Conservation (phyloP, 2,888 invertebrate species). For the Calliphora vomitoria region DNA sequence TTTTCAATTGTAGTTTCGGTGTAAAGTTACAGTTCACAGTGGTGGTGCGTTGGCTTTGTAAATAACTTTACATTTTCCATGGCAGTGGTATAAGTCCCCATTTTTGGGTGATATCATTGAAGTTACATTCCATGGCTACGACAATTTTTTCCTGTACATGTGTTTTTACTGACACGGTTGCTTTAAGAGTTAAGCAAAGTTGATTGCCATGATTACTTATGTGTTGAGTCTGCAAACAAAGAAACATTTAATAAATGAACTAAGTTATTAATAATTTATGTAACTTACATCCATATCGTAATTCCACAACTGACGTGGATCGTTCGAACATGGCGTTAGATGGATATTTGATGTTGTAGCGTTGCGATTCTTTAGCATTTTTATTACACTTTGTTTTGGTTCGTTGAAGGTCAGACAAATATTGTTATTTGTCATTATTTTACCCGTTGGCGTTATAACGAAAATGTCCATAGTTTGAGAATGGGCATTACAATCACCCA, state of each 20-base stretch:
- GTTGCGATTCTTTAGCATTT: conserved; percentile 79
- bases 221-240: conserved; percentile 81
- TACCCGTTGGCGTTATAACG: conserved; percentile 88
- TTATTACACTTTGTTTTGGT: conserved; percentile 77
- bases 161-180: conserved; percentile 76
- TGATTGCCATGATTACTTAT: conserved; percentile 81
- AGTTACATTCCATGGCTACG: conserved; percentile 79
- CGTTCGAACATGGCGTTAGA: conserved; percentile 80
- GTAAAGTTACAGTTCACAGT: conserved; percentile 10
- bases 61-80: conserved; percentile 79
- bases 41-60: conserved; percentile 1
- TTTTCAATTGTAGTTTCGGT: conserved; percentile 35
- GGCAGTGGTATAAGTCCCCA: conserved; percentile 83
- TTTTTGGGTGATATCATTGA: conserved; percentile 81
- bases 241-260: conserved; percentile 8
- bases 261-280: background rate
- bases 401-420: conserved; percentile 91
- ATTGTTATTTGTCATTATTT: conserved; percentile 94
- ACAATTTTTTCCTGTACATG: conserved; percentile 80
- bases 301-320: conserved; percentile 81
- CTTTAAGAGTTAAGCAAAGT: conserved; percentile 81
- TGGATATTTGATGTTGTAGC: conserved; percentile 80
- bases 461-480: conserved; percentile 87
- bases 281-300: conserved; percentile 83
- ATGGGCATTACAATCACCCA: conserved; percentile 81